Conservation (phyloP, 2,113 vertebrate species). For the Takifugu bimaculatus region DNA sequence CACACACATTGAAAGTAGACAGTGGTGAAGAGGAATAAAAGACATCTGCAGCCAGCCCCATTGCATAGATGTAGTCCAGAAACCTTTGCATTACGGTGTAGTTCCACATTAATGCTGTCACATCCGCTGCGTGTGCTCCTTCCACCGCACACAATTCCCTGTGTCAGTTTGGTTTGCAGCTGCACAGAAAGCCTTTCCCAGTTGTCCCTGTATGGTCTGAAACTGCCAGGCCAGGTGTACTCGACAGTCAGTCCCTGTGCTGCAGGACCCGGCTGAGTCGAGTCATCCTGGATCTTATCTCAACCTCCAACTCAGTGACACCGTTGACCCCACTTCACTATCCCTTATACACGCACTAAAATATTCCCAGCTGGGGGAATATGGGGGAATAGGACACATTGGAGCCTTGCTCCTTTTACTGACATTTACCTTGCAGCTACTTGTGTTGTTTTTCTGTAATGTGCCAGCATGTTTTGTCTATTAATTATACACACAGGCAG, state of each 20-base stretch:
- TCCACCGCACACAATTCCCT: conserved; percentile 49
- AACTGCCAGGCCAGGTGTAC: conserved; percentile 64
- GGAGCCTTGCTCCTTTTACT: conserved; percentile 17
- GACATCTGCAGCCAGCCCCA: neutral
- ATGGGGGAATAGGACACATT: conserved; percentile 2
- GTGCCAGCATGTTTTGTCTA: neutral
- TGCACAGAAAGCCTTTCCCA: conserved; percentile 40
- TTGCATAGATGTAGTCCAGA: conserved; percentile 5
- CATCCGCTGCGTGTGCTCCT: conserved; percentile 30
- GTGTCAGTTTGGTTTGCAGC: conserved; percentile 52
- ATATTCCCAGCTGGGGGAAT: neutral
- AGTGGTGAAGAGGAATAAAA: conserved; percentile 35
- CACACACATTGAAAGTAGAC: conserved; percentile 44
- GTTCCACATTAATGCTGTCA: conserved; percentile 49
- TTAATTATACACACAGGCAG: conserved; percentile 8
- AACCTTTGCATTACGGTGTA: conserved; percentile 13
- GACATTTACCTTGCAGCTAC: conserved; percentile 4
- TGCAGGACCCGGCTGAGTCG: conserved; percentile 7
- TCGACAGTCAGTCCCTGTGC: conserved; percentile 60
- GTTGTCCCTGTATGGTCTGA: conserved; percentile 44
- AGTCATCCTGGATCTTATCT: conserved; percentile 18
- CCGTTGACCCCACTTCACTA: conserved; percentile 13
- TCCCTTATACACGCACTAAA: conserved; percentile 18
- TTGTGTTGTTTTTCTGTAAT: neutral
- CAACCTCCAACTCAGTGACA: conserved; percentile 15